Conservation (phyloP, 2,888 invertebrate species). For the Tricholauxania praeusta region DNA sequence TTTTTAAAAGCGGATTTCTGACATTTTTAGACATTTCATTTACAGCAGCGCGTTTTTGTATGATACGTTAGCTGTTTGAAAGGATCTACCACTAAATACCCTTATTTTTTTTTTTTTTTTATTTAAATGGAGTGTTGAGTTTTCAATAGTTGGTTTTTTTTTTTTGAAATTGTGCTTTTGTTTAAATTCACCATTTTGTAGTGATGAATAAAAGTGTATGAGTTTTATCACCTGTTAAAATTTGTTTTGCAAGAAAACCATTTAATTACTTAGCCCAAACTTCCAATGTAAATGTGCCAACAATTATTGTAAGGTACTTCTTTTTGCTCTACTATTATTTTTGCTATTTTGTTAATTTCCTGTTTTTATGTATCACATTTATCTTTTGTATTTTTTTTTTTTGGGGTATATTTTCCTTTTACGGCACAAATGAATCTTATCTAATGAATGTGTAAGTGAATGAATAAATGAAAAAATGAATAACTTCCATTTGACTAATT, state of each 20-base stretch:
- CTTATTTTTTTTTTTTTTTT: not conserved
- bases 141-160: not conserved
- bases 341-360: not conserved
- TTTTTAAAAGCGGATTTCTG: conserved; percentile 59
- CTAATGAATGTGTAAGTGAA: conserved; percentile 17
- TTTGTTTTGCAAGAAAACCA: conserved; percentile 24
- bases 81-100: conserved; percentile 25
- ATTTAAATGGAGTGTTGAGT: not conserved
- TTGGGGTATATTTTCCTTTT: too few relatives aligned
- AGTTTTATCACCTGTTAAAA: not conserved
- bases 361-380: too few relatives aligned
- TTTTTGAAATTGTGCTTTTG: conserved; percentile 13
- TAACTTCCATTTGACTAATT: conserved; percentile 30
- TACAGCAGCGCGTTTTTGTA: not conserved
- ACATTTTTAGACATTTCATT: conserved; percentile 26
- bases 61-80: conserved; percentile 14
- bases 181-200: not conserved
- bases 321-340: not conserved
- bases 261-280: conserved; percentile 28
- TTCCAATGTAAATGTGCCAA: conserved; percentile 18
- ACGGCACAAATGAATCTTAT: not conserved
- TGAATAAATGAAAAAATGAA: conserved; percentile 6
- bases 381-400: too few relatives aligned
- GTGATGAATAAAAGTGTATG: not conserved
- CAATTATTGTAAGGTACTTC: conserved; percentile 8